phyloP scores from a whole-genome alignment of 2,113 vertebrate species.

The Dasyurus viverrinus region DNA sequence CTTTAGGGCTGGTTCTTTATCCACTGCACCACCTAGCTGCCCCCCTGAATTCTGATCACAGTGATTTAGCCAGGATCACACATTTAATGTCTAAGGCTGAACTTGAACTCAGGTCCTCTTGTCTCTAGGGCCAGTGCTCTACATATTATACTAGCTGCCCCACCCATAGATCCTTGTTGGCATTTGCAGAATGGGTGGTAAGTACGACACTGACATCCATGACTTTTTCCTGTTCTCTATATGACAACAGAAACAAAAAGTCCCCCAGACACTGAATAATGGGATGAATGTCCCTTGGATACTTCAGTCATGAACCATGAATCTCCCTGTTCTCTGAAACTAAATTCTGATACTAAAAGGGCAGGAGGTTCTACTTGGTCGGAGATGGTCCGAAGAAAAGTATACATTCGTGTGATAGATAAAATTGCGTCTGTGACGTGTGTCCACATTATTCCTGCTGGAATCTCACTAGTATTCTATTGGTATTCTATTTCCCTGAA shows the following conservation, averaged over 20 bases:
- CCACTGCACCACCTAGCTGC: background rate
- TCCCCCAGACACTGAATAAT: background rate
- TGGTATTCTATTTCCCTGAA: conserved; percentile 26
- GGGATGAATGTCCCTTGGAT: background rate
- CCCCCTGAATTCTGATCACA: no score
- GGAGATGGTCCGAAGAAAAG: background rate
- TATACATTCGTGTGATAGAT: background rate
- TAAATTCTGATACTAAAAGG: background rate
- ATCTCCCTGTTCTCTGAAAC: background rate
- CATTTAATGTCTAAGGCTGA: no score
- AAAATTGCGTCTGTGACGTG: background rate
- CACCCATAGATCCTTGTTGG: background rate
- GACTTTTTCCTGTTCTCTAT: background rate
- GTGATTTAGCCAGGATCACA: no score
- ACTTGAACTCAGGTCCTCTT: no score
- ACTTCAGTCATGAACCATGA: background rate
- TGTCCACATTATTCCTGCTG: background rate
- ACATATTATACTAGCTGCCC: background rate
- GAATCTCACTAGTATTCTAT: background rate
- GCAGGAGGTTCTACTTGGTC: background rate
- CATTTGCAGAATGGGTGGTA: background rate
- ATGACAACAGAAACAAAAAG: background rate
- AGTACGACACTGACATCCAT: background rate
- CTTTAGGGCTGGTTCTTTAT: background rate
- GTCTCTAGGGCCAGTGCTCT: no score